Percentiles rank a stretch among this genome's conserved stretches.
phyloP scores from a whole-genome alignment of 2,888 invertebrate species.

The Calliphora vomitoria region DNA sequence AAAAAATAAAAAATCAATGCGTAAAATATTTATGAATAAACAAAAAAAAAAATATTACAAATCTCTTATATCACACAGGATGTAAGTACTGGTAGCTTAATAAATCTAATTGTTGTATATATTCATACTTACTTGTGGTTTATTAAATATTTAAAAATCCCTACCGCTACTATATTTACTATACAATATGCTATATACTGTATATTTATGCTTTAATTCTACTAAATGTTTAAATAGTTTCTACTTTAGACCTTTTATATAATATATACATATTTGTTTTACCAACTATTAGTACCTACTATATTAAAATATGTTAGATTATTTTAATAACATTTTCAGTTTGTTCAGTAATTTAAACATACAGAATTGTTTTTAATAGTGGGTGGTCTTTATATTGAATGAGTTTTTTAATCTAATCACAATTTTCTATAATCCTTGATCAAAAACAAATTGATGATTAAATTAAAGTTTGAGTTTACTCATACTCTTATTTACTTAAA shows the following conservation, averaged over 20 bases:
- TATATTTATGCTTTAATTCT: neutral
- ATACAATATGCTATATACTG: neutral
- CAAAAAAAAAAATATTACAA: constrained; percentile 30
- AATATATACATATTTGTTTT: no score
- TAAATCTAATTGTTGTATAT: constrained; percentile 32
- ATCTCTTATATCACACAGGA: constrained; percentile 74
- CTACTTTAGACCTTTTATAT: neutral
- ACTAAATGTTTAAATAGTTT: neutral
- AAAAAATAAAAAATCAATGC: constrained; percentile 34
- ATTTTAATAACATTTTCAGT: no score
- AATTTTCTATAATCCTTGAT: no score
- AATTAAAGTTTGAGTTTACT: no score
- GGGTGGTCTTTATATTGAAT: no score
- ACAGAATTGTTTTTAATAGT: neutral
- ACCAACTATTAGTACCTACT: no score
- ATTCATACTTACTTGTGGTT: constrained; percentile 23
- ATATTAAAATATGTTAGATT: no score
- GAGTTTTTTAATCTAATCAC: no score
- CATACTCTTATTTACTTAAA: no score
- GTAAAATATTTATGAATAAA: neutral
- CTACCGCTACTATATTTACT: neutral
- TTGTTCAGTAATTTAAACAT: neutral
- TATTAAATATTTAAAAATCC: constrained; percentile 1
- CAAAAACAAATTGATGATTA: no score
- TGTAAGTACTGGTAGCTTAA: constrained; percentile 77